Evolutionary conservation across 2,113 vertebrate genomes (phyloP).

Genomic region (Orthonyx spaldingii): DNA sequence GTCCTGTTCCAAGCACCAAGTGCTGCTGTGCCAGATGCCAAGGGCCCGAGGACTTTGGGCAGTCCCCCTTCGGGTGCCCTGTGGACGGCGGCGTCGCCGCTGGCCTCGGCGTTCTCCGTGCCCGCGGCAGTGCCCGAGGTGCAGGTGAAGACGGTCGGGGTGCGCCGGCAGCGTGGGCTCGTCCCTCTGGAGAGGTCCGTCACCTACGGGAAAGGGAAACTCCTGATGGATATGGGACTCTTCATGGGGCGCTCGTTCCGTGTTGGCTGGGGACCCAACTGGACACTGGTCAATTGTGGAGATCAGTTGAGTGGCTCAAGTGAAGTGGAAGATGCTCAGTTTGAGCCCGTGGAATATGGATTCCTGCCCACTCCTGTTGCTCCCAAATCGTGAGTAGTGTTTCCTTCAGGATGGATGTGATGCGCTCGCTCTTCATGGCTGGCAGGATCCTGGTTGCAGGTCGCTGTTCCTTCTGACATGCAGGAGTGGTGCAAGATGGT

Average conservation of each 20-base stretch:
- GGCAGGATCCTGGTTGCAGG: neutral
- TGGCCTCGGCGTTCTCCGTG: constrained; percentile 64
- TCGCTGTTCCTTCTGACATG: accelerated
- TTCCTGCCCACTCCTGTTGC: constrained; percentile 77
- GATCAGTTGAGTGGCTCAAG: constrained; percentile 49
- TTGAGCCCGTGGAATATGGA: constrained; percentile 71
- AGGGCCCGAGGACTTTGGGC: neutral
- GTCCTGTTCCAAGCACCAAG: constrained; percentile 42
- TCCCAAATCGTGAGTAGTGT: constrained; percentile 79
- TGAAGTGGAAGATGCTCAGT: neutral
- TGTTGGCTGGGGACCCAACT: constrained; percentile 91
- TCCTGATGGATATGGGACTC: constrained; percentile 88
- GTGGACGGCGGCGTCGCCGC: constrained; percentile 56
- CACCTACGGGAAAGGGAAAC: constrained; percentile 75
- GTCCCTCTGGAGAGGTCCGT: constrained; percentile 83
- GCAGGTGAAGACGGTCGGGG: constrained; percentile 78
- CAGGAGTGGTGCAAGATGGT: neutral
- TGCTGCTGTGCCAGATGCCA: constrained; percentile 36
- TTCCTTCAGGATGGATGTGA: accelerated
- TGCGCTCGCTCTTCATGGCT: accelerated
- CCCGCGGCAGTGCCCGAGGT: constrained; percentile 67
- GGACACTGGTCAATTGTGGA: constrained; percentile 84
- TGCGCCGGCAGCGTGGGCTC: constrained; percentile 76
- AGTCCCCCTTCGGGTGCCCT: neutral
- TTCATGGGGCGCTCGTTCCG: constrained; percentile 89